Conservation (phyloP, 2,113 vertebrate species). For the Dromaius novaehollandiae region DNA sequence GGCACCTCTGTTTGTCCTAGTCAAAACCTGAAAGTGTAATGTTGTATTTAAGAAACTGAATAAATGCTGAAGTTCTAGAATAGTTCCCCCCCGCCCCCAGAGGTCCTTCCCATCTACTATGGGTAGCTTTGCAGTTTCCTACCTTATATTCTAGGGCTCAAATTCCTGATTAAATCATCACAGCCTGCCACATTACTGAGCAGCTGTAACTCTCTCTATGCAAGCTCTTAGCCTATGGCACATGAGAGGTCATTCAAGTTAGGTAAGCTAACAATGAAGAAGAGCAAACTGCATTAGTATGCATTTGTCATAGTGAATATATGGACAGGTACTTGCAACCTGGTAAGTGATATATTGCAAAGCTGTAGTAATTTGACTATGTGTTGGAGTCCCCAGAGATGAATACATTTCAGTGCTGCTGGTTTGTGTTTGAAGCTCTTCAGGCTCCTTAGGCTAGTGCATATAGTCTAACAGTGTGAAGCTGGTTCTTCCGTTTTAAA, state of each 20-base stretch:
- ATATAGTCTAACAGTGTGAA: neutral
- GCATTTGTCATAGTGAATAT: neutral
- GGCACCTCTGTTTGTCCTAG: neutral
- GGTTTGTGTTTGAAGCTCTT: neutral
- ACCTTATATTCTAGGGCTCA: neutral
- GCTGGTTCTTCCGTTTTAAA: neutral
- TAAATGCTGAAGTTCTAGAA: neutral
- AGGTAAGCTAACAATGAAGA: neutral
- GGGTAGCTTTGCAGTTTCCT: neutral
- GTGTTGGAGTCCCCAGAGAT: neutral
- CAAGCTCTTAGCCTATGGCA: neutral
- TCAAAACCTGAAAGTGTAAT: neutral
- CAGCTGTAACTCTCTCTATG: neutral
- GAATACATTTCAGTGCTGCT: neutral
- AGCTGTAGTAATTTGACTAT: neutral
- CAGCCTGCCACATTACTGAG: neutral
- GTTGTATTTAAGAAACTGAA: neutral
- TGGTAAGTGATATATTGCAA: neutral
- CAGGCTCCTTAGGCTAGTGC: neutral
- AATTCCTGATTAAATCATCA: neutral
- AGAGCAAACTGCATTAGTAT: neutral
- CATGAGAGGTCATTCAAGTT: neutral
- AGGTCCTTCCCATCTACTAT: neutral
- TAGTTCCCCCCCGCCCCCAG: neutral
- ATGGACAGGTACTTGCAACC: neutral